Evolutionary conservation across 2,797 vertebrate genomes (phyloP), one percentile per base, ranked within the genome.

Genomic region (Rhynchotus rufescens): DNA sequence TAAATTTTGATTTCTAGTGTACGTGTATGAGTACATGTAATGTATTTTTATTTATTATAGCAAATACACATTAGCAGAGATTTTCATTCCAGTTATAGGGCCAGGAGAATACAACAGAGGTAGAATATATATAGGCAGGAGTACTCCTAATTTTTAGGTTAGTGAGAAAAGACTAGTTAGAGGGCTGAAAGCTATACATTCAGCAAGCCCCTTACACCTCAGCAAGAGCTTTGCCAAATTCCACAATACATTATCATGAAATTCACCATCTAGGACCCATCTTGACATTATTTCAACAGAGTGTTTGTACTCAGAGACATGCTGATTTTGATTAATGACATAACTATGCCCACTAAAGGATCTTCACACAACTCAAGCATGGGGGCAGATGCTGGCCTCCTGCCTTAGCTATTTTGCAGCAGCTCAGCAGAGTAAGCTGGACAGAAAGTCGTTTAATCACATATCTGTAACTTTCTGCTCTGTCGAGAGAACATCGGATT

Each of bases 1-100:
- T 56, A 86, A 73, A 30, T 89, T 93, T 45, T 71, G 86, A 89
- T 88, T 86, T 88, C 49, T 78, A 61, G n/a, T 56, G 26, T 61
- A 44, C 21, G 25, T 32, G 47, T n/a, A 36, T 44, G 42, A 80
- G 73, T 32, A 85, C 42, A 83, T 7, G 78, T 20, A 65, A 61
- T 23, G 17, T 61, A n/a, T 49, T 57, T n/a, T 88, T 82, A 56
- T 19, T 88, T 36, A 65, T 73, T 76, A 20, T 10, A 64, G 52
- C 25, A 79, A 73, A 80, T 57, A 20, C 34, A 45, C 52, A 72
- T 65, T 40, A 69, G 28, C 3, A 3, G 28, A 61, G 10, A 42
- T 84, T 82, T 82, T 68, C 23, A 80, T 60, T 42, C 14, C 78
- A 69, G 9, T 21, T 81, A 7, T 64, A 79, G 86, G 62, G 30